A percentile compares a stretch with the other conserved stretches of the same genome.
phyloP scores from a whole-genome alignment of 2,797 vertebrate species.

The Mycteria americana region DNA sequence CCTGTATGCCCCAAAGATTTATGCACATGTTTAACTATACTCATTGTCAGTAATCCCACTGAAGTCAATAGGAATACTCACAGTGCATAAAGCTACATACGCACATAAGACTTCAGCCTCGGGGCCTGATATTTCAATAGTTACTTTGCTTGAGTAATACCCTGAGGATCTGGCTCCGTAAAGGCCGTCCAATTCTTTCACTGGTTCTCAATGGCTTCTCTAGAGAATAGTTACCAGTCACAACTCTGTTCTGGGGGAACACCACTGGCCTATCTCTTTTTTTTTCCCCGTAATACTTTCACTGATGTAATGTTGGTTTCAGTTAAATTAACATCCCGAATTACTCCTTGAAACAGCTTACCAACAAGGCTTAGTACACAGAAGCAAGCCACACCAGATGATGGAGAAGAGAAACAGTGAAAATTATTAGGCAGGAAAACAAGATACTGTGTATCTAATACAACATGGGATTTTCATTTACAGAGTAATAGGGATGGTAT shows the following conservation, averaged over 20 bases:
- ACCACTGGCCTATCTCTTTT: not conserved
- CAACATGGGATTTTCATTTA: slow-evolving; percentile 17
- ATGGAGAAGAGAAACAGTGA: not conserved
- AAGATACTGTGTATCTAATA: not conserved
- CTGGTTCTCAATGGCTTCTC: not conserved
- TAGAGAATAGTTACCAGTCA: not conserved
- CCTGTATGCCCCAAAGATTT: not conserved
- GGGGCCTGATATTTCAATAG: not conserved
- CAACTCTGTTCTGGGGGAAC: not conserved
- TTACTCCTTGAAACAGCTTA: not conserved
- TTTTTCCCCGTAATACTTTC: not conserved
- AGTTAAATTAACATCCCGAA: not conserved
- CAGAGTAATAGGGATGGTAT: slow-evolving; percentile 19
- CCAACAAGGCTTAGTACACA: not conserved
- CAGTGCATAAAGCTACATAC: not conserved
- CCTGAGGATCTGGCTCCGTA: not conserved
- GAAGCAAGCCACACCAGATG: not conserved
- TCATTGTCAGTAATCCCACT: not conserved
- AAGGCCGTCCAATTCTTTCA: not conserved
- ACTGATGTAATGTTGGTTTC: not conserved
- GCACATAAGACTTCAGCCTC: not conserved
- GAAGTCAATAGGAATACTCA: not conserved
- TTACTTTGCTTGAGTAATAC: not conserved
- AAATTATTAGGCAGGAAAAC: not conserved
- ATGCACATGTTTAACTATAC: not conserved